Evolutionary conservation across 2,888 invertebrate species (phyloP), one percentile per base, ranked within the genome.

Genomic region (Callosobruchus maculatus): DNA sequence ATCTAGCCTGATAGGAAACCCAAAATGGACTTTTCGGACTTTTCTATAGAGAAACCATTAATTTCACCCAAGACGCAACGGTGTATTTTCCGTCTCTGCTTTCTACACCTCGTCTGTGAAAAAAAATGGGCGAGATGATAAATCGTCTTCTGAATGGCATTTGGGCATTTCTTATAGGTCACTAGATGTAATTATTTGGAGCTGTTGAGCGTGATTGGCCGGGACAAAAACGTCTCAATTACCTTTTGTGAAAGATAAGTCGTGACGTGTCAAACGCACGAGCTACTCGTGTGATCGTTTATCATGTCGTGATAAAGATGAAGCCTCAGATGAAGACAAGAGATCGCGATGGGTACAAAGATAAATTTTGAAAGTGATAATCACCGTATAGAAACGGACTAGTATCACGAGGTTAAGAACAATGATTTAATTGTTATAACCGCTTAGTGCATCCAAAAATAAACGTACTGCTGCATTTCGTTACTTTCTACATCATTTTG

Each of bases 141-240:
- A 81, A 81, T 81, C 74, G 77, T 75, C 76, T 69, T 71, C 74
- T 75, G 77, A 80, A 80, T 80, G 78, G 79, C 78, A 78, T 81
- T 80, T 81, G 80, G 78, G 79, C 78, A 78, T 81, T 80, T 81
- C 78, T 74, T 49, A 4, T 70, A 73, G 79, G 76, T 77, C 77
- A 76, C 75, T 76, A 75, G 72, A 75, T 77, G 76, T 78, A 78
- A 78, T 78, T 78, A 78, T 79, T 78, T 78, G 76, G 76, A 76
- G 77, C 74, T 75, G 75, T 49, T 49, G 49, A 49, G 49, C 49
- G 18, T 18, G 49, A 49, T 49, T 49, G 49, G 49, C 49, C 18
- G 13, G 49, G 49, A 49, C 49, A 49, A 49, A 49, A 49, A 49
- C 49, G 49, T 49, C 49, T 49, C 49, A 49, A 49, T 49, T 49